phyloP scores from a whole-genome alignment of 1,140 invertebrate genomes.

The Penaeus japonicus region DNA sequence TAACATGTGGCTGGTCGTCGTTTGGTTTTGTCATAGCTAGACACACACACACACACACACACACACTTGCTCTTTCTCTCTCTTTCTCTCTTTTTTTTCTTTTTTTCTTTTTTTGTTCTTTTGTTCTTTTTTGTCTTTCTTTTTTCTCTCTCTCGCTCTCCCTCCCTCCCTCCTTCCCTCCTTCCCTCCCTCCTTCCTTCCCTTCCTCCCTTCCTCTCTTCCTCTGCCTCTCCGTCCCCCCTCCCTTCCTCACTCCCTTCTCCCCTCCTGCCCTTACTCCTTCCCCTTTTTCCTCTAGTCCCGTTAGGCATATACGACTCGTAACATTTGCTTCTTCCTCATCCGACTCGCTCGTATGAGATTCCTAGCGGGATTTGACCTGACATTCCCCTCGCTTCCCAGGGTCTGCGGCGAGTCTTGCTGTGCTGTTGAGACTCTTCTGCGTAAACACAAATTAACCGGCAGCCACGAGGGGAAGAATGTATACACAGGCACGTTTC shows the following conservation, averaged over 20 bases:
- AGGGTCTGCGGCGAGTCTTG: background rate
- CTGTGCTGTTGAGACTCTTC: background rate
- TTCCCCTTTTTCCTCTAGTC: no score
- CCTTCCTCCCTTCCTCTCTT: background rate
- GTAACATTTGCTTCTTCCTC: no score
- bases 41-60: background rate
- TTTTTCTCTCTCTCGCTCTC: background rate
- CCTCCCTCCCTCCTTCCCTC: background rate
- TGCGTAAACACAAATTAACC: background rate
- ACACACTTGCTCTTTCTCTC: constrained; percentile 1
- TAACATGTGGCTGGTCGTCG: no score
- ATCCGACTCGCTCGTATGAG: background rate
- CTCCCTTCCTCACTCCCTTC: background rate
- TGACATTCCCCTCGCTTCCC: background rate
- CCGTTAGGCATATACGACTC: no score
- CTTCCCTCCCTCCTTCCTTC: background rate
- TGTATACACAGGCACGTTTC: background rate
- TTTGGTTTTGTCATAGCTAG: no score
- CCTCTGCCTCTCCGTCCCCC: background rate
- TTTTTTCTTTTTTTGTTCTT: background rate
- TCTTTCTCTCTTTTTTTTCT: background rate
- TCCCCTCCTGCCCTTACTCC: background rate
- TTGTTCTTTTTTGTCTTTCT: background rate
- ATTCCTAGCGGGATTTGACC: background rate
- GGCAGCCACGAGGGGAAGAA: background rate